Base-by-base conservation (phyloP, 1,140 invertebrate genomes). In the Bombus consobrinus region DNA sequence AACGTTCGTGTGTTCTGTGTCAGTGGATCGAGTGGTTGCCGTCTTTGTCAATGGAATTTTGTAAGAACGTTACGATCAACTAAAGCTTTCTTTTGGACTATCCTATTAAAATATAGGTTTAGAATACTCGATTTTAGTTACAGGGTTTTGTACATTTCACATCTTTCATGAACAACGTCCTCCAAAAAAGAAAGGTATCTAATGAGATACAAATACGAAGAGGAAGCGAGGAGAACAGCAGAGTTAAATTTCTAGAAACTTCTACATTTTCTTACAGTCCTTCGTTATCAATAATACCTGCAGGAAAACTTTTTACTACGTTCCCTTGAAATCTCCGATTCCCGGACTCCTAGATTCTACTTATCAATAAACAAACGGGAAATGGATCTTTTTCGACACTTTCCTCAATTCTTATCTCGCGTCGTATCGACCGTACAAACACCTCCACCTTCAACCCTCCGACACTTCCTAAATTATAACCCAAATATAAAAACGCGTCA, bases 51-150 rank as follows among this genome's bases (percentile, higher is more conserved):
- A 62, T 62, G 59, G 12, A n/a, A n/a, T 28, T 62, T 62, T 34
- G 2, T 34, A 6, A 66, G 64, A 66, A 1, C 22, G n/a, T 66
- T 66, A 32, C 64, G 47, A 53, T 53, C 18, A 53, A 22, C 47
- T 22, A 0, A 0, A 53, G 15, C 6, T 8, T 53, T 22, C 47
- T 53, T 53, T 53, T 0, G 18, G 1, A 2, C 18, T 22, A 8
- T 2, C 18, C 0, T 8, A 22, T 22, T 53, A 53, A 53, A 8
- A 22, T 53, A 22, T 53, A 22, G 47, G 6, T 53, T 53, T 53
- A 22, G 5, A 53, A 53, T 22, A 53, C 6, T 53, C 22, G 47
- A 22, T 53, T 53, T 53, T 53, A 22, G 18, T 53, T 22, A 22
- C 18, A 8, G 2, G 18, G 0, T 53, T 53, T 53, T 8, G 0